These are phyloP conservation scores for Deilephila porcellus DNA, from an alignment of 2,888 invertebrate genomes.

Conservation along the genomic window DNA sequence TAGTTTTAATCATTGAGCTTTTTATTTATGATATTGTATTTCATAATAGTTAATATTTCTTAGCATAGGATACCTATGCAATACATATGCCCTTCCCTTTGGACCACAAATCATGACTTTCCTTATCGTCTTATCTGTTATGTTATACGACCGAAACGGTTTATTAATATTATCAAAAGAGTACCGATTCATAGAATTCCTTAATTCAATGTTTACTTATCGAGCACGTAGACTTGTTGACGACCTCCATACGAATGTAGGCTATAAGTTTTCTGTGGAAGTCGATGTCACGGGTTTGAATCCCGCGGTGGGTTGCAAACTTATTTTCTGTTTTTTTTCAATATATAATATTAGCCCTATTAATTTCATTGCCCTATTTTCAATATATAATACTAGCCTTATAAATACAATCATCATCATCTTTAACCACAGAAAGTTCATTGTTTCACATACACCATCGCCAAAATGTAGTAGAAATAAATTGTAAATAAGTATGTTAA, in stretches of 20 bases:
- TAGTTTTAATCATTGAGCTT: too few relatives aligned
- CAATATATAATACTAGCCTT: too few relatives aligned
- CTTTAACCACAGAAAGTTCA: too few relatives aligned
- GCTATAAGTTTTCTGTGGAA: not conserved
- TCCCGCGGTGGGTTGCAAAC: not conserved
- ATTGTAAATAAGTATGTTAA: not conserved
- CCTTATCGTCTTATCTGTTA: constrained; percentile 15
- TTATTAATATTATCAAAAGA: constrained; percentile 20
- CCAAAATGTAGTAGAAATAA: too few relatives aligned
- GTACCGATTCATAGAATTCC: constrained; percentile 11
- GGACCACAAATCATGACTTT: constrained; percentile 17
- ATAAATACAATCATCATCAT: too few relatives aligned
- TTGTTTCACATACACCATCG: too few relatives aligned
- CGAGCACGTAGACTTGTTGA: constrained; percentile 18
- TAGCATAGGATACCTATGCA: not conserved
- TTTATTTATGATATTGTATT: not conserved
- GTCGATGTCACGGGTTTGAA: not conserved
- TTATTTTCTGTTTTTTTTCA: too few relatives aligned
- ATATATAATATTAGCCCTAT: too few relatives aligned
- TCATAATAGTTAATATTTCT: not conserved
- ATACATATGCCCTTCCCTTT: not conserved
- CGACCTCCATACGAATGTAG: constrained; percentile 7
- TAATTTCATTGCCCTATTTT: too few relatives aligned
- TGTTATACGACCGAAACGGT: constrained; percentile 13
- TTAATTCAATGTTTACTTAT: constrained; percentile 20